Base-by-base conservation (phyloP, 1,140 invertebrate genomes). In the Chymomyza costata region DNA sequence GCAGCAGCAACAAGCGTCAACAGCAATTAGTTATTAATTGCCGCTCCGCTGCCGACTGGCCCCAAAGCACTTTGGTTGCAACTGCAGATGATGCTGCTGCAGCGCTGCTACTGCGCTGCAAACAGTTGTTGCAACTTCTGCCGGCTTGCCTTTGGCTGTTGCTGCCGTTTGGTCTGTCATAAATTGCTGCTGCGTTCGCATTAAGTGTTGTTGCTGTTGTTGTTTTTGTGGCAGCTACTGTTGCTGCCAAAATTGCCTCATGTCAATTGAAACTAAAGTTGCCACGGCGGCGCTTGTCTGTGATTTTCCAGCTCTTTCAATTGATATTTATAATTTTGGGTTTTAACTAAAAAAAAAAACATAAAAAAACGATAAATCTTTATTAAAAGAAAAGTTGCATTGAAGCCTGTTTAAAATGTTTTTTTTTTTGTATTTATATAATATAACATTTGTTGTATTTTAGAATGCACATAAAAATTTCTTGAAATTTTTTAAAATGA, bases 21-120 rank as follows among this genome's bases (percentile, higher is more conserved):
- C 67, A 41, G 49, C 64, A 80, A 80, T 80, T 80, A 80, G 46
- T 65, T 80, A 80, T 80, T 80, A 80, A 80, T 76, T 76, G 62
- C 62, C 62, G 17, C 53, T 51, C n/a, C 52, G 58, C 28, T 48
- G 35, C 32, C 25, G 25, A 5, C 25, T 28, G 25, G 5, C 10
- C n/a, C n/a, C n/a, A n/a, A n/a, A n/a, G 25, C 25, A n/a, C 31
- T 34, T 6, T 37, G n/a, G 45, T 62, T 52, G 52, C 41, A 15
- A 14, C 7, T 61, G 44, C 34, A 6, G 34, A 3, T 21, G 34
- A 52, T 58, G 48, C 55, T 51, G 34, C 37, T 39, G 47, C 47
- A 52, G 13, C 31, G 31, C 21, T 56, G 63, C 38, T 48, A 34
- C 25, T 16, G 30, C 35, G 44, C 46, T 68, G 65, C 70, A n/a